Evolutionary conservation across 2,113 vertebrate genomes (phyloP).

Genomic region (Muntiacus reevesi): DNA sequence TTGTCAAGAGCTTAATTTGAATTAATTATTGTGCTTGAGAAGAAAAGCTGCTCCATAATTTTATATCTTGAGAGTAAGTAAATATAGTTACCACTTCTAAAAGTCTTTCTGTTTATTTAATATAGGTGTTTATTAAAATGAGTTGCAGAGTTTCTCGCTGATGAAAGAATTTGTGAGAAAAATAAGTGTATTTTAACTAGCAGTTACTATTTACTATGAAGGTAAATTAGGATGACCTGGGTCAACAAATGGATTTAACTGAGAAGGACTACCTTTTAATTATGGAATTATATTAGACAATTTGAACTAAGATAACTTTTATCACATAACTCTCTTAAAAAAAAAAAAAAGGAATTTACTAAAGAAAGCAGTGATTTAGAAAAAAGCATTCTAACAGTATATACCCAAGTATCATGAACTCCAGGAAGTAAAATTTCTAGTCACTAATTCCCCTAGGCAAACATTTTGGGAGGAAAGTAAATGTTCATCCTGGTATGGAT

Average conservation of each 20-base stretch:
- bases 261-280: neutral
- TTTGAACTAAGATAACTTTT: neutral
- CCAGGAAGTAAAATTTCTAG: neutral
- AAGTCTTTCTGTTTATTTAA: neutral
- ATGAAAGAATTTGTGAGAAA: conserved; percentile 19
- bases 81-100: conserved; percentile 4
- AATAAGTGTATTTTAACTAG: neutral
- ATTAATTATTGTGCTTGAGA: conserved; percentile 26
- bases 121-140: neutral
- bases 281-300: neutral
- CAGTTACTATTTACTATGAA: neutral
- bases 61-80: neutral
- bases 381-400: neutral
- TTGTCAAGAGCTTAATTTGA: conserved; percentile 20
- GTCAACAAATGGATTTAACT: neutral
- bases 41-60: neutral
- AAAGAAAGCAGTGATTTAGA: neutral
- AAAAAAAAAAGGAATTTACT: neutral
- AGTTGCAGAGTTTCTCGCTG: neutral
- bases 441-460: neutral
- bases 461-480: neutral
- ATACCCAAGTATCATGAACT: neutral
- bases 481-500: neutral
- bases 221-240: neutral
- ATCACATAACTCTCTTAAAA: neutral